Conservation (phyloP, 1,140 invertebrate species). For the Mya arenaria region DNA sequence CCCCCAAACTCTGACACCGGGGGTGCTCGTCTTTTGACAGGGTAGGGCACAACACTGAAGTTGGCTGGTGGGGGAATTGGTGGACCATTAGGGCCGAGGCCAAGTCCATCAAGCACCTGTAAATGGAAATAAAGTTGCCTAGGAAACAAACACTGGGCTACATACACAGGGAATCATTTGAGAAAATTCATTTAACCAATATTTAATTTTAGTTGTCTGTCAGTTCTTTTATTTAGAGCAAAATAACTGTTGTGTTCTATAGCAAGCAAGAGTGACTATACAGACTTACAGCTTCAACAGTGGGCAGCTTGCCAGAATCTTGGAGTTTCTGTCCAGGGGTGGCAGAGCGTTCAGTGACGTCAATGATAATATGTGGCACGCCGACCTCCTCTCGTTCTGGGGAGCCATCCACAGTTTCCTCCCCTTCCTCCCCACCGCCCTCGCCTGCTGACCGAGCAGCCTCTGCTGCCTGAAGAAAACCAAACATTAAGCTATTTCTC, state of each 20-base stretch:
- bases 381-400: conserved; percentile 73
- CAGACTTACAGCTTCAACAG: conserved; percentile 72
- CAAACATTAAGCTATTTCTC: not conserved
- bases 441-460: conserved; percentile 45
- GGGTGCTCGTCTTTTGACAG: conserved; percentile 78
- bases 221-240: too few relatives aligned
- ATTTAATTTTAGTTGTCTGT: too few relatives aligned
- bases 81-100: conserved; percentile 79
- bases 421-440: conserved; percentile 64
- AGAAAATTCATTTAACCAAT: too few relatives aligned
- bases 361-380: conserved; percentile 75
- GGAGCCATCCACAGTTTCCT: conserved; percentile 54
- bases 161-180: too few relatives aligned
- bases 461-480: conserved; percentile 63
- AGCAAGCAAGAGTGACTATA: too few relatives aligned
- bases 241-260: too few relatives aligned
- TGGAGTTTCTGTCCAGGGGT: conserved; percentile 64
- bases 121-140: conserved; percentile 23
- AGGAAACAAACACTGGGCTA: too few relatives aligned
- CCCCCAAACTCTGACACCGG: conserved; percentile 72
- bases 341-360: conserved; percentile 68
- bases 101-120: conserved; percentile 81
- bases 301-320: conserved; percentile 64
- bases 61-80: conserved; percentile 79
- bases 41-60: conserved; percentile 80